Conservation (phyloP, 2,113 vertebrate genomes). For the Tapirus terrestris region DNA sequence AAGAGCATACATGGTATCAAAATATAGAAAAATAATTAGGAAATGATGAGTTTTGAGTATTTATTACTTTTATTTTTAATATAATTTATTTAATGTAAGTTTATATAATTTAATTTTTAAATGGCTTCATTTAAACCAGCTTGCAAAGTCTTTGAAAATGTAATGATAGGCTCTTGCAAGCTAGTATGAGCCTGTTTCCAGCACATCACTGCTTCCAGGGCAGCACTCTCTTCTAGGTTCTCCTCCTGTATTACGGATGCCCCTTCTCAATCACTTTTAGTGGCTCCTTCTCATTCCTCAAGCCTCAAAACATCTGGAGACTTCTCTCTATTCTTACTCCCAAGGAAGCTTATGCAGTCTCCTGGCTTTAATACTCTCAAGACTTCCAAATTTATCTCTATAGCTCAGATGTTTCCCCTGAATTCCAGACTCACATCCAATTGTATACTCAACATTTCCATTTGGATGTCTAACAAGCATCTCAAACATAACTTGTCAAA, state of each 20-base stretch:
- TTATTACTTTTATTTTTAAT: neutral
- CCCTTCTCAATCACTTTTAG: neutral
- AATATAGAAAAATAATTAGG: neutral
- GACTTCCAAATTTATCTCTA: neutral
- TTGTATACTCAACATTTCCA: neutral
- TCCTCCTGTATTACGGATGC: neutral
- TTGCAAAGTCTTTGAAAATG: neutral
- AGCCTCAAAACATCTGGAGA: neutral
- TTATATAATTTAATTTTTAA: neutral
- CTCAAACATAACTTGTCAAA: conserved; percentile 4
- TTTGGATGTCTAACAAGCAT: neutral
- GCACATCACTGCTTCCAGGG: neutral
- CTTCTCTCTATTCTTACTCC: neutral
- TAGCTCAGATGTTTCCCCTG: neutral
- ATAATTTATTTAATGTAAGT: neutral
- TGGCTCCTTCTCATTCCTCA: neutral
- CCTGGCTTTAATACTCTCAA: neutral
- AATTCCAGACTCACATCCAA: neutral
- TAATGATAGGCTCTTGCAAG: neutral
- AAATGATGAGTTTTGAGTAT: neutral
- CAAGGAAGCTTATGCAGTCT: neutral
- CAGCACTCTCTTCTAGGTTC: neutral
- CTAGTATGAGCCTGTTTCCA: neutral
- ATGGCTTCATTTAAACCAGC: neutral
- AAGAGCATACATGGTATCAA: neutral